Evolutionary conservation across 2,113 vertebrate genomes (phyloP), one percentile per base, ranked within the genome.

Genomic region (Oenanthe melanoleuca): DNA sequence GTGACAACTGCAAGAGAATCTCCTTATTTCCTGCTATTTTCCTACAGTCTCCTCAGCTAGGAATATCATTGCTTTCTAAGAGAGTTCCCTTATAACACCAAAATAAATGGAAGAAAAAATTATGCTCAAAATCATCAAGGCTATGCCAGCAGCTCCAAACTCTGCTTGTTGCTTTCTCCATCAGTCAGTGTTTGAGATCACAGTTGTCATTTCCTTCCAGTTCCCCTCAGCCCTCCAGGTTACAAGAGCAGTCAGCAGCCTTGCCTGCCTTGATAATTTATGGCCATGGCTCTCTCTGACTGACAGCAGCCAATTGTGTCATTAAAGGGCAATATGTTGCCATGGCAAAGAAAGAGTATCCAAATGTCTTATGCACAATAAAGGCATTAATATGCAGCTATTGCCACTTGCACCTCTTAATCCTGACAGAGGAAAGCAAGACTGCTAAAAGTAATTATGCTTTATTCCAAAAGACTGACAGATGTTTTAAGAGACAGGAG

Each of bases 341-440:
- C 83, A 90, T 94, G 93, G 88, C 82, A 96, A 97, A 97, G 82
- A 82, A 92, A 84, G 87, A 64, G 52, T 92, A 65, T 82, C 60
- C 91, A 84, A 94, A 74, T 91, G 73, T 65, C 59, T 96, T 78
- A 74, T 25, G 21, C 53, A 94, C 37, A 85, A 40, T 69, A 92
- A 91, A 83, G 72, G 42, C 80, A 95, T 95, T 89, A 89, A 82
- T 65, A 53, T 83, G 50, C 66, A 47, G 29, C 49, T 94, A 53
- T 96, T 94, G 86, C 42, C 6, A 14, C 60, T 78, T 88, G 21
- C 75, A 71, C 40, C 49, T 97, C 66, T 80, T 81, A 85, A 95
- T 69, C n/a, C 40, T 69, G 47, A 82, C 49, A 73, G 74, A 87
- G 38, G 89, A 72, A 65, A 89, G 63, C 34, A 81, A 82, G 49